These are phyloP conservation scores for Epirrita christyi DNA, from an alignment of 2,888 invertebrate species.

Conservation along the genomic window DNA sequence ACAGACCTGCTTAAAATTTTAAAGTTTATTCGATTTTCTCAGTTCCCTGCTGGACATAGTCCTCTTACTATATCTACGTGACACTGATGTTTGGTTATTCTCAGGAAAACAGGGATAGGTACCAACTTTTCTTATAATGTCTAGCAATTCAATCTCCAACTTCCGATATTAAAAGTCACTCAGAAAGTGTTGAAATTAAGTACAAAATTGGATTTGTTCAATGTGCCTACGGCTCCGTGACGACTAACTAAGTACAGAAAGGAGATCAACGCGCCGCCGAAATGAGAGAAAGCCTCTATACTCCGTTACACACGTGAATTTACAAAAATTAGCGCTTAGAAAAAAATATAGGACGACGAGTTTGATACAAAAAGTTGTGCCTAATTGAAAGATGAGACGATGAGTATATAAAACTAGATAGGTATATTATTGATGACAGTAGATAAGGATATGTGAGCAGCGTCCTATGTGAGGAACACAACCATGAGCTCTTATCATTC, in stretches of 20 bases:
- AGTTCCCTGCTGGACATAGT: too few species aligned
- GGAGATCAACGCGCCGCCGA: constrained; percentile 57
- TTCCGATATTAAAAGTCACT: constrained; percentile 32
- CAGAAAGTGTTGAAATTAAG: constrained; percentile 33
- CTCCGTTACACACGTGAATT: constrained; percentile 65
- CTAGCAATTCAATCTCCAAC: not conserved
- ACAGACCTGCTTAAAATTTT: too few species aligned
- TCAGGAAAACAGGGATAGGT: not conserved
- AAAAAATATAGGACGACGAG: constrained; percentile 19
- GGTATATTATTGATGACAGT: too few species aligned
- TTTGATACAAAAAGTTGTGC: not conserved
- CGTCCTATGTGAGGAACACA: too few species aligned
- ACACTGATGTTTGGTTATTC: too few species aligned
- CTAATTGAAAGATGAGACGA: not conserved
- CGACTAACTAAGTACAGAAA: constrained; percentile 51
- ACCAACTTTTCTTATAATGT: not conserved
- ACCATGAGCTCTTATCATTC: too few species aligned
- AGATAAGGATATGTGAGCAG: too few species aligned
- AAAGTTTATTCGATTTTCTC: too few species aligned
- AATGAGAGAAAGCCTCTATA: constrained; percentile 76
- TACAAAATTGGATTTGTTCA: constrained; percentile 37
- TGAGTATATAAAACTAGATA: too few species aligned
- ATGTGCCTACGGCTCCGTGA: constrained; percentile 34
- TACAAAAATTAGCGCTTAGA: constrained; percentile 53
- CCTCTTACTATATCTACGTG: too few species aligned